These are phyloP conservation scores for Cnemophilus loriae DNA, from an alignment of 2,113 vertebrate genomes.

Conservation along the genomic window DNA sequence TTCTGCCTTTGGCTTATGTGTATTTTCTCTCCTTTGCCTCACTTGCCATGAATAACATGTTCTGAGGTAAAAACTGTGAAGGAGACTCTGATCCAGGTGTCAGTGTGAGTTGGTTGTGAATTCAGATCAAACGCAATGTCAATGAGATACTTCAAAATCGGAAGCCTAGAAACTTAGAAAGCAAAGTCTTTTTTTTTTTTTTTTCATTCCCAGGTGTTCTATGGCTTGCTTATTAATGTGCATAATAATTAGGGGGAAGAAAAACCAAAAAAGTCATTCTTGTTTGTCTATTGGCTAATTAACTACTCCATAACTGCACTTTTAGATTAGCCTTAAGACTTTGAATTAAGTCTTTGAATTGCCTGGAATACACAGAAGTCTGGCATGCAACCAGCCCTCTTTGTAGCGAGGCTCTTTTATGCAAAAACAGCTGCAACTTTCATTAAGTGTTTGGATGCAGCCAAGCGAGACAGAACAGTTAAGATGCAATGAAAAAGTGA, in stretches of 20 bases:
- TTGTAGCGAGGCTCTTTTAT: background rate
- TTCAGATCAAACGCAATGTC: background rate
- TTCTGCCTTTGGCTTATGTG: background rate
- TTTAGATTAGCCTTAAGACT: background rate
- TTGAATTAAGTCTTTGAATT: background rate
- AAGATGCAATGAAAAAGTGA: background rate
- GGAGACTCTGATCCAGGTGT: background rate
- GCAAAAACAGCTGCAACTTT: background rate
- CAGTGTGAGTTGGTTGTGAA: background rate
- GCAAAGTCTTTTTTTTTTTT: background rate
- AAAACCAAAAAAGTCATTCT: background rate
- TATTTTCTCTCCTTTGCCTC: background rate
- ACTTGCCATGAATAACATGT: background rate
- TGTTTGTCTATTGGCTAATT: background rate
- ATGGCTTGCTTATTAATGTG: background rate
- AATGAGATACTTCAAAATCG: background rate
- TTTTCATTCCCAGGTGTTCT: background rate
- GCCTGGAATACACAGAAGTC: background rate
- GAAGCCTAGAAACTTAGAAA: background rate
- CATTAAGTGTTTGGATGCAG: background rate
- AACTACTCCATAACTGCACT: background rate
- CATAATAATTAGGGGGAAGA: background rate
- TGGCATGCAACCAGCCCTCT: background rate
- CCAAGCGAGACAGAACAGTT: background rate
- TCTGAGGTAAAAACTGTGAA: background rate